phyloP scores from a whole-genome alignment of 2,113 vertebrate genomes.

The Hirundichthys speculiger region DNA sequence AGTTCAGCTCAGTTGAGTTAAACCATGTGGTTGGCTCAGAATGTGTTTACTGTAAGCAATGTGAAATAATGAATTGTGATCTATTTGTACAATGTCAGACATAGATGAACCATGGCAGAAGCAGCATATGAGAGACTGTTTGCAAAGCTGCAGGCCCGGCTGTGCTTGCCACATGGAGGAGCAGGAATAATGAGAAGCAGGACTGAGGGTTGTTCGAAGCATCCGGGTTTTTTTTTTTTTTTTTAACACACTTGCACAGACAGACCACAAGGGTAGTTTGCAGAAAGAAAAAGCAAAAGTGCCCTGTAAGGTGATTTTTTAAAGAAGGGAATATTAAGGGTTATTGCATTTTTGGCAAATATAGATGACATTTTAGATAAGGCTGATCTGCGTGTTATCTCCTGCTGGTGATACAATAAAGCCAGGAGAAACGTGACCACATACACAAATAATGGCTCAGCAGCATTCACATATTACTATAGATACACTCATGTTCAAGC shows the following conservation, averaged over 20 bases:
- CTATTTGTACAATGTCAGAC: slow-evolving; percentile 12
- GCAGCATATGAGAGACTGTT: slow-evolving; percentile 21
- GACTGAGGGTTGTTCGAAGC: too few species aligned
- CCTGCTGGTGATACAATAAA: background rate
- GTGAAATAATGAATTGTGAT: background rate
- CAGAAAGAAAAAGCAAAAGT: background rate
- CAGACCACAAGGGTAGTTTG: too few species aligned
- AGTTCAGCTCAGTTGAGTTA: background rate
- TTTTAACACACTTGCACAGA: slow-evolving; percentile 4
- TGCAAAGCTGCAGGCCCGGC: slow-evolving; percentile 16
- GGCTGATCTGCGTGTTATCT: background rate
- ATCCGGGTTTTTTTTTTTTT: background rate
- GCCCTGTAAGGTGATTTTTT: too few species aligned
- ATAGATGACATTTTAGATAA: too few species aligned
- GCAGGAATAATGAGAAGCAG: slow-evolving; percentile 46
- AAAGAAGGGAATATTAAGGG: too few species aligned
- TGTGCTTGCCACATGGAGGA: slow-evolving; percentile 33
- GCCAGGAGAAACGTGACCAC: slow-evolving; percentile 5
- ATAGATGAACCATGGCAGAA: background rate
- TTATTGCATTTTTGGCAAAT: too few species aligned
- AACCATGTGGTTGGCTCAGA: background rate
- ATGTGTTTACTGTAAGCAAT: background rate
- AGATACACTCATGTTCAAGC: background rate
- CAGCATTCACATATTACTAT: background rate
- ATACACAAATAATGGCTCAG: background rate